Percentiles rank a stretch among this genome's conserved stretches.
Conservation (phyloP, 2,113 vertebrate genomes). For the Sapayoa aenigma region DNA sequence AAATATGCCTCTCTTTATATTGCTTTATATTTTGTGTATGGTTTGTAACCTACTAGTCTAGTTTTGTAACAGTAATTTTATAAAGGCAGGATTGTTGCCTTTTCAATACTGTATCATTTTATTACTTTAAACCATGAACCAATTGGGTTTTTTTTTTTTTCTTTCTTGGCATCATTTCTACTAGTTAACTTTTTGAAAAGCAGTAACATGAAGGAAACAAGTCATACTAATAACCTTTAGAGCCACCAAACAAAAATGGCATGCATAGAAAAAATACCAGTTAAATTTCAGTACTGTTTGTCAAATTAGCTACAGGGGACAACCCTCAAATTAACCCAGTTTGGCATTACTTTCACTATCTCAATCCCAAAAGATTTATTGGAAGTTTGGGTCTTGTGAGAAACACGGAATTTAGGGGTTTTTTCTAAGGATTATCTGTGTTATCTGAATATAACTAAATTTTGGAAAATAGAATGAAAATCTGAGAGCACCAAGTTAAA, state of each 20-base stretch:
- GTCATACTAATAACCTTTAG: constrained; percentile 14
- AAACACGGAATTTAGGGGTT: not conserved
- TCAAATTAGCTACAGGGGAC: constrained; percentile 7
- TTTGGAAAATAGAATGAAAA: constrained; percentile 13
- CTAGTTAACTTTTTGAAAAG: not conserved
- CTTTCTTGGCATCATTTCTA: not conserved
- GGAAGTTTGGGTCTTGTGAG: not conserved
- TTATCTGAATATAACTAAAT: not conserved
- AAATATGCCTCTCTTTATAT: constrained; percentile 28
- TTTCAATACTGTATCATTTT: not conserved
- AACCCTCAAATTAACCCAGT: not conserved
- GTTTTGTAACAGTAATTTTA: not conserved
- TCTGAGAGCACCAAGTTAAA: not conserved
- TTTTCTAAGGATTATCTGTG: not conserved
- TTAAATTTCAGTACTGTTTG: constrained; percentile 24
- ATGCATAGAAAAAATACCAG: not conserved
- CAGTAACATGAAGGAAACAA: constrained; percentile 34
- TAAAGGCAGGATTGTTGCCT: not conserved
- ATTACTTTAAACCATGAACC: not conserved
- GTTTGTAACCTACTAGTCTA: not conserved
- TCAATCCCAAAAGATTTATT: not conserved
- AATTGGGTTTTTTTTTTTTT: not conserved
- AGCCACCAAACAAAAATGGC: constrained; percentile 27
- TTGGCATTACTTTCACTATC: constrained; percentile 10
- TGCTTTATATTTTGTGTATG: not conserved